phyloP scores from a whole-genome alignment of 1,140 invertebrate species.

The Phymastichus coffea region DNA sequence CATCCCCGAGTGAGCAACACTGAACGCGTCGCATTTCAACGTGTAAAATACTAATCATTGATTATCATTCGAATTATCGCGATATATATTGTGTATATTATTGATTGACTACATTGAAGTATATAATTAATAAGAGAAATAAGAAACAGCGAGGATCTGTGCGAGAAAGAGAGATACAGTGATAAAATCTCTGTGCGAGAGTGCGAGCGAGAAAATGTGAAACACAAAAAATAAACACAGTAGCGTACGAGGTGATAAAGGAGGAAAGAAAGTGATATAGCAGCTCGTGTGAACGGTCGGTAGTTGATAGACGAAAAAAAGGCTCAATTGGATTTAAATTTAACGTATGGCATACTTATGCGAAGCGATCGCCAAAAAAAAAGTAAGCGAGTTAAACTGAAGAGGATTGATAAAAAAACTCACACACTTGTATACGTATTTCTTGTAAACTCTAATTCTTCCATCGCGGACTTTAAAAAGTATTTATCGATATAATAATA shows the following conservation, averaged over 20 bases:
- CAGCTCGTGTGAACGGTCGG: slow-evolving; percentile 17
- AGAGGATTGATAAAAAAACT: slow-evolving; percentile 32
- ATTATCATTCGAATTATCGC: slow-evolving; percentile 52
- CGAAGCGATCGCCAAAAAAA: slow-evolving; percentile 33
- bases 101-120: slow-evolving; percentile 39
- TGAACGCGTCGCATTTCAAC: slow-evolving; percentile 45
- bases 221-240: slow-evolving; percentile 22
- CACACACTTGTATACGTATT: slow-evolving; percentile 59
- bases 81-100: slow-evolving; percentile 55
- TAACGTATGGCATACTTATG: slow-evolving; percentile 32
- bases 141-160: slow-evolving; percentile 20
- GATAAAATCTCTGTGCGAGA: slow-evolving; percentile 32
- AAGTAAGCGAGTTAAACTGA: slow-evolving; percentile 28
- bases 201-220: slow-evolving; percentile 16
- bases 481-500: slow-evolving; percentile 59
- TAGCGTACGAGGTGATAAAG: neutral
- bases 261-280: slow-evolving; percentile 35
- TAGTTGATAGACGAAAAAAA: slow-evolving; percentile 1
- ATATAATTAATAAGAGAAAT: slow-evolving; percentile 21
- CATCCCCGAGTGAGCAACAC: slow-evolving; percentile 40
- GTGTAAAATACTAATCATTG: slow-evolving; percentile 56
- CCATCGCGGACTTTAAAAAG: slow-evolving; percentile 57
- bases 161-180: slow-evolving; percentile 27
- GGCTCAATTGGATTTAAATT: no score
- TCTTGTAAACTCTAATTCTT: slow-evolving; percentile 60